These are phyloP conservation scores for Garrulus glandarius DNA, from an alignment of 2,797 vertebrate species.

Conservation along the genomic window DNA sequence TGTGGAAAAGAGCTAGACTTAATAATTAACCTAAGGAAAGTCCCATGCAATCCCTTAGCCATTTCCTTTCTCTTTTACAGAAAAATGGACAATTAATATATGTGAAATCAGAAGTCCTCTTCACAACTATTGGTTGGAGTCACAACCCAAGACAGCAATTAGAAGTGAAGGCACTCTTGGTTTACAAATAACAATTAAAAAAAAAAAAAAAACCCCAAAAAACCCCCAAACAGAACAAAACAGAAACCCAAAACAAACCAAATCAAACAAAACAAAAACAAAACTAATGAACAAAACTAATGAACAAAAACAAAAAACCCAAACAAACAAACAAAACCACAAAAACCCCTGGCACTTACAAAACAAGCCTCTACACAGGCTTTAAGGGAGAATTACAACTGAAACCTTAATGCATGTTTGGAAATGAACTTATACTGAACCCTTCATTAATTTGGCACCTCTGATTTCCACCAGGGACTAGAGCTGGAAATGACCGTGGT, in stretches of 20 bases:
- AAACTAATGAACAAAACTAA: neutral
- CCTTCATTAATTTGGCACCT: neutral
- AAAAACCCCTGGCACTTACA: neutral
- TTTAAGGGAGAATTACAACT: neutral
- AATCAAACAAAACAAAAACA: neutral
- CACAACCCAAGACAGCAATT: neutral
- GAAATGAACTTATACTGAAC: constrained; percentile 15
- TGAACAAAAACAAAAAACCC: neutral
- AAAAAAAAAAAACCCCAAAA: too few species aligned
- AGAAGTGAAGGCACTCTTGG: neutral
- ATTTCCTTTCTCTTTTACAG: neutral
- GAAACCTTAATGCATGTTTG: neutral
- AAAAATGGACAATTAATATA: neutral
- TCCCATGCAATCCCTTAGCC: neutral
- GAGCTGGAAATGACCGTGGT: neutral
- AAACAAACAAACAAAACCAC: neutral
- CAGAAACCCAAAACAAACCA: neutral
- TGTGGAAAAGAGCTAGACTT: neutral
- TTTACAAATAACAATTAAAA: fast-evolving
- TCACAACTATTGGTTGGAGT: neutral
- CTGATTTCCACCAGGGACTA: neutral
- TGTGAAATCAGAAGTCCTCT: neutral
- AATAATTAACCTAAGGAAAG: neutral
- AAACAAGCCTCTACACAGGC: neutral
- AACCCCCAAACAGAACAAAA: neutral